phyloP scores from a whole-genome alignment of 2,113 vertebrate genomes.

The Capreolus pygargus region DNA sequence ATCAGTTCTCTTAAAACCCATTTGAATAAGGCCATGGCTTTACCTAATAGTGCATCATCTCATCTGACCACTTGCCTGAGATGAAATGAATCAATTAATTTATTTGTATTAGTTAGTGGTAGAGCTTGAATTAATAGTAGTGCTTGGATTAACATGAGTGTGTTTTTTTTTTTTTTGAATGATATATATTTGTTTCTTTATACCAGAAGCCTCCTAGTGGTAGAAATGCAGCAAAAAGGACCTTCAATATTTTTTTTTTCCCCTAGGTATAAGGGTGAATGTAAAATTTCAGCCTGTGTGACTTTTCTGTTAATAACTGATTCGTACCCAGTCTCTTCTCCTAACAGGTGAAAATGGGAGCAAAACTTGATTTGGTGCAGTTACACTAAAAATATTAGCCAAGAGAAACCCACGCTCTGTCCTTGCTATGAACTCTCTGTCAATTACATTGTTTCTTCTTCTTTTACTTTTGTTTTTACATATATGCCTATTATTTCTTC shows the following conservation, averaged over 20 bases:
- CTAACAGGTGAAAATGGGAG: neutral
- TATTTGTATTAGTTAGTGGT: neutral
- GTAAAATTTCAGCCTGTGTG: neutral
- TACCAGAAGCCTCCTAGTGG: slow-evolving; percentile 41
- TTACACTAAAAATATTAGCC: neutral
- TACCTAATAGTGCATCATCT: neutral
- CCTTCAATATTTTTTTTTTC: neutral
- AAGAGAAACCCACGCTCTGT: neutral
- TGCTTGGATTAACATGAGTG: neutral
- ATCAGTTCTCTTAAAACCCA: neutral
- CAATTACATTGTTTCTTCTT: neutral
- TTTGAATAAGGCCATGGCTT: neutral
- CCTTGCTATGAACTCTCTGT: neutral
- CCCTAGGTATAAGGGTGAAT: neutral
- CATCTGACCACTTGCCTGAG: neutral
- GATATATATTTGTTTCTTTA: neutral
- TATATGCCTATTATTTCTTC: neutral
- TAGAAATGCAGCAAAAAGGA: neutral
- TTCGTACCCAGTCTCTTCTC: neutral
- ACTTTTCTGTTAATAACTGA: neutral
- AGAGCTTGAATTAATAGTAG: neutral
- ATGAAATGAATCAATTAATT: neutral
- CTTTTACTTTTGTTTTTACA: neutral
- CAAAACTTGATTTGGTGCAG: neutral
- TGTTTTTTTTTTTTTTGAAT: neutral